phyloP scores from a whole-genome alignment of 2,113 vertebrate genomes.

The Panthera uncia region DNA sequence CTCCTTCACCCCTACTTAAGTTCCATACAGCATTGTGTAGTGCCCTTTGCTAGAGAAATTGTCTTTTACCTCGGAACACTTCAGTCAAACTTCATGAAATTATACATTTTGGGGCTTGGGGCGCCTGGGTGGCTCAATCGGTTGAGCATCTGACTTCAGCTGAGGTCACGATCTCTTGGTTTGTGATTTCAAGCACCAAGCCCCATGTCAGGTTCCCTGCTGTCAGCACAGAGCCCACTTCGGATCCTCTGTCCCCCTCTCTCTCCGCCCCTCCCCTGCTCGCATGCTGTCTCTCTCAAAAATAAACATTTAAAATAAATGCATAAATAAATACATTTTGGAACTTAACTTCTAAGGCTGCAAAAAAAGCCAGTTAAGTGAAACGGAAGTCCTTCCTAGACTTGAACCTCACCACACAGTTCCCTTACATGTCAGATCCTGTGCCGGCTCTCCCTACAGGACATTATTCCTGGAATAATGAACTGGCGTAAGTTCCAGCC shows the following conservation, averaged over 20 bases:
- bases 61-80: slow-evolving; percentile 46
- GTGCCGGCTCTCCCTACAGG: slow-evolving; percentile 83
- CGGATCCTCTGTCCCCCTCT: too few species aligned
- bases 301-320: too few species aligned
- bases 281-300: too few species aligned
- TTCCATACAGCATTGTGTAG: not conserved
- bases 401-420: not conserved
- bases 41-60: not conserved
- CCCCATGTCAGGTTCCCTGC: too few species aligned
- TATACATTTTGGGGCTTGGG: not conserved
- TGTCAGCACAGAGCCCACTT: too few species aligned
- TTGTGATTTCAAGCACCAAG: too few species aligned
- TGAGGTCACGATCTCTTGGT: too few species aligned
- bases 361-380: not conserved
- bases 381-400: not conserved
- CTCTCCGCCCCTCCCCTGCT: too few species aligned
- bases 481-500: slow-evolving; percentile 89
- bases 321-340: not conserved
- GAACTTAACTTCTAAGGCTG: not conserved
- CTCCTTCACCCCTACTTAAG: not conserved
- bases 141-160: too few species aligned
- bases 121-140: too few species aligned
- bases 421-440: not conserved
- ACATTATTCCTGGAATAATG: slow-evolving; percentile 88
- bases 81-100: not conserved